Conservation (phyloP, 2,797 vertebrate species). For the Melanogrammus aeglefinus region DNA sequence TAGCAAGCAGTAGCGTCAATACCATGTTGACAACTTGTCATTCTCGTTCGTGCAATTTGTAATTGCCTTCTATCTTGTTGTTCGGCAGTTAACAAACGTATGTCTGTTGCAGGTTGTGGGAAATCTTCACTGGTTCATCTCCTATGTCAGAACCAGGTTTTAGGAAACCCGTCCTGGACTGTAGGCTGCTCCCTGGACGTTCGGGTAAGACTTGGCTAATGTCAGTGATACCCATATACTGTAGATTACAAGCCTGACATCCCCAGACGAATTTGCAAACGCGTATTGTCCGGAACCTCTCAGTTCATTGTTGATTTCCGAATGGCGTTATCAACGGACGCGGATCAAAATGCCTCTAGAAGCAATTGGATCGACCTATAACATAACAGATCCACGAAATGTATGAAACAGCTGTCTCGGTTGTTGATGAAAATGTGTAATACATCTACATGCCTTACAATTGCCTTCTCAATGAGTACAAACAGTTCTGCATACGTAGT, state of each 20-base stretch:
- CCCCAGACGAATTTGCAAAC: too few relatives aligned
- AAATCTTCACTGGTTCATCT: conserved; percentile 96
- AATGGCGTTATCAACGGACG: too few relatives aligned
- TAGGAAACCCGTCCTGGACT: conserved; percentile 97
- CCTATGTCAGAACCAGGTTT: conserved; percentile 91
- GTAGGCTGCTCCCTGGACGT: conserved; percentile 98
- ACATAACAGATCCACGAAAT: too few relatives aligned
- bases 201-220: conserved; percentile 76
- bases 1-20: background rate
- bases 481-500: too few relatives aligned
- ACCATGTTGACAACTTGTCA: background rate
- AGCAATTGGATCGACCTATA: too few relatives aligned
- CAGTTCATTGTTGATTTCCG: too few relatives aligned
- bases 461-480: too few relatives aligned
- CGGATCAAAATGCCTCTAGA: too few relatives aligned
- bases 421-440: background rate
- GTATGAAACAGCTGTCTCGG: too few relatives aligned
- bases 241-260: too few relatives aligned
- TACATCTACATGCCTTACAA: background rate
- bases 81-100: background rate
- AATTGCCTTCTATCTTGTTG: background rate
- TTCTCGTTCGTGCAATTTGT: background rate
- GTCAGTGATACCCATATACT: background rate
- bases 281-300: too few relatives aligned
- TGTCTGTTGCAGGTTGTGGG: conserved; percentile 81